Percentiles rank a stretch among this genome's conserved stretches.
phyloP scores from a whole-genome alignment of 2,797 vertebrate species.

The Silurus lanzhouensis region DNA sequence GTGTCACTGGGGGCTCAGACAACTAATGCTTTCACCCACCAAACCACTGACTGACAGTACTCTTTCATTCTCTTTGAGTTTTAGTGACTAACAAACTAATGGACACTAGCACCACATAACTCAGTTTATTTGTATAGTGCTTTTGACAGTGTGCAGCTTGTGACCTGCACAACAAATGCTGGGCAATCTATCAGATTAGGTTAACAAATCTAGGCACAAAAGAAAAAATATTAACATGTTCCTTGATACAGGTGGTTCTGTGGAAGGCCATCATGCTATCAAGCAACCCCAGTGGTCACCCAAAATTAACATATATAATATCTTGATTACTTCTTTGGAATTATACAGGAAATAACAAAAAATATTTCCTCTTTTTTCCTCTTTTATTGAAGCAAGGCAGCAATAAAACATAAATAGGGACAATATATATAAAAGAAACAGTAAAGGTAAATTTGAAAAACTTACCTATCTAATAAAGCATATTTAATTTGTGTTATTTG shows the following conservation, averaged over 20 bases:
- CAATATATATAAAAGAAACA: not conserved
- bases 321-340: not conserved
- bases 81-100: not conserved
- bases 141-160: no score
- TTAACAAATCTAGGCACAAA: not conserved
- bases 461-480: not conserved
- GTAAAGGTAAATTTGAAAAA: not conserved
- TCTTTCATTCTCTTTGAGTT: not conserved
- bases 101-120: no score
- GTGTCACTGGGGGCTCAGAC: not conserved
- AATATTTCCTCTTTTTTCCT: not conserved
- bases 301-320: not conserved
- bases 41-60: not conserved
- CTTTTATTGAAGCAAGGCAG: no score
- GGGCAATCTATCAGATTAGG: not conserved
- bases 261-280: not conserved
- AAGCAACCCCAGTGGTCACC: not conserved
- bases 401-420: no score
- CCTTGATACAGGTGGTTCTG: not conserved
- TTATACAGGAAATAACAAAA: not conserved
- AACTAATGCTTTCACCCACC: not conserved
- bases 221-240: not conserved
- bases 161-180: no score
- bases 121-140: no score
- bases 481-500: not conserved